Conservation (phyloP, 2,888 invertebrate species). For the Philaethria dido region DNA sequence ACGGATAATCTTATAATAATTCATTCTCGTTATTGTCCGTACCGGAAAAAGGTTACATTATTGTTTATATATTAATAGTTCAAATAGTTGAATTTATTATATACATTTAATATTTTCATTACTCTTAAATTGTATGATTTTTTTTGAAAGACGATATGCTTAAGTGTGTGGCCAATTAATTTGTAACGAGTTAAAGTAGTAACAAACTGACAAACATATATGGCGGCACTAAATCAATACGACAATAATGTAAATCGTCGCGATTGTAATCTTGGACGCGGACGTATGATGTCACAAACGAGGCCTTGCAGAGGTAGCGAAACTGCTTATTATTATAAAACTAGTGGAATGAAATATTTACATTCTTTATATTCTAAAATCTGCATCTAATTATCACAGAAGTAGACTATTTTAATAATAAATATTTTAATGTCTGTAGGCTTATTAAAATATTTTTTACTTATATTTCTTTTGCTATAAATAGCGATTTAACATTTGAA, state of each 20-base stretch:
- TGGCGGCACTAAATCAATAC: slow-evolving; percentile 70
- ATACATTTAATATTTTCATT: background rate
- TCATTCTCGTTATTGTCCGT: slow-evolving; percentile 9
- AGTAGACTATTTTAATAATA: too few species aligned
- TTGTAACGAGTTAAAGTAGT: slow-evolving; percentile 59
- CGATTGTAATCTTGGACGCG: slow-evolving; percentile 71
- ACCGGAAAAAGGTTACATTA: slow-evolving; percentile 5
- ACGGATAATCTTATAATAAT: slow-evolving; percentile 13
- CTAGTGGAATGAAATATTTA: slow-evolving; percentile 23
- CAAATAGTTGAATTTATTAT: background rate
- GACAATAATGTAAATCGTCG: slow-evolving; percentile 76
- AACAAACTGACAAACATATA: slow-evolving; percentile 52
- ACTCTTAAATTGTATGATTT: background rate
- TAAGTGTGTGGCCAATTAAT: slow-evolving; percentile 66
- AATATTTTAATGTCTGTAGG: background rate
- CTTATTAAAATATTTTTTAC: background rate
- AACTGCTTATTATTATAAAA: slow-evolving; percentile 44
- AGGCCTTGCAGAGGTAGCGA: slow-evolving; percentile 46
- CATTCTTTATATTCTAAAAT: slow-evolving; percentile 3
- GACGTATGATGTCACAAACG: slow-evolving; percentile 70
- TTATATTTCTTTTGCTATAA: background rate
- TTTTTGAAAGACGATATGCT: slow-evolving; percentile 23
- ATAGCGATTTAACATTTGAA: background rate
- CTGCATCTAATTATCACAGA: background rate
- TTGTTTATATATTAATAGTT: slow-evolving; percentile 1